A percentile compares a stretch with the other conserved stretches of the same genome.
Conservation (phyloP, 2,888 invertebrate genomes). For the Amblyjoppa proteus region DNA sequence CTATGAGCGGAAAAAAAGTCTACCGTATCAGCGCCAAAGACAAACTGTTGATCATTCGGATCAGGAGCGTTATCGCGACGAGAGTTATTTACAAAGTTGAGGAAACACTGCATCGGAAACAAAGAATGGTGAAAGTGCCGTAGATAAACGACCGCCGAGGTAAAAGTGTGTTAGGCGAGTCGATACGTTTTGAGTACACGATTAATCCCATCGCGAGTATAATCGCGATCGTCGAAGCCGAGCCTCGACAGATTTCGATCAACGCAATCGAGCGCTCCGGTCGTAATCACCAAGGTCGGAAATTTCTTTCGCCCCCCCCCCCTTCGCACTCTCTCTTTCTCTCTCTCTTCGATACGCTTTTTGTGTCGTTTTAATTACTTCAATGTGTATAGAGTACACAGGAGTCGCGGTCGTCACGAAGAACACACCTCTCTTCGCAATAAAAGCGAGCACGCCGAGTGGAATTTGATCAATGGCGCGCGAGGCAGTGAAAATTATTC, state of each 20-base stretch:
- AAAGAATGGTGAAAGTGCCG: slow-evolving; percentile 39
- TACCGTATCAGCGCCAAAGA: background rate
- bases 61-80: background rate
- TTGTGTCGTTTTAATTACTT: background rate
- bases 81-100: slow-evolving; percentile 7
- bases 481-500: slow-evolving; percentile 64
- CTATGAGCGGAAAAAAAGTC: background rate
- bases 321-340: background rate
- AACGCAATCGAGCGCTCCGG: slow-evolving; percentile 27
- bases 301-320: slow-evolving; percentile 16
- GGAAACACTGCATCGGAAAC: slow-evolving; percentile 25
- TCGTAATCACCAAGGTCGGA: slow-evolving; percentile 50
- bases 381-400: background rate
- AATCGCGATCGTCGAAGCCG: slow-evolving; percentile 47
- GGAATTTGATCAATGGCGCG: slow-evolving; percentile 67
- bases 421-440: slow-evolving; percentile 13
- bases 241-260: slow-evolving; percentile 52
- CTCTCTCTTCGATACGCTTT: background rate
- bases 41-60: background rate
- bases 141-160: slow-evolving; percentile 26
- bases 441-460: slow-evolving; percentile 40
- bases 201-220: slow-evolving; percentile 44
- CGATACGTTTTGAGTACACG: slow-evolving; percentile 1
- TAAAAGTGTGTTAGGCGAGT: slow-evolving; percentile 48
- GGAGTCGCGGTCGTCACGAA: slow-evolving; percentile 8